A percentile compares a stretch with the other conserved stretches of the same genome.
Evolutionary conservation across 2,113 vertebrate species (phyloP).

Genomic region (Leptobrachium leishanense): DNA sequence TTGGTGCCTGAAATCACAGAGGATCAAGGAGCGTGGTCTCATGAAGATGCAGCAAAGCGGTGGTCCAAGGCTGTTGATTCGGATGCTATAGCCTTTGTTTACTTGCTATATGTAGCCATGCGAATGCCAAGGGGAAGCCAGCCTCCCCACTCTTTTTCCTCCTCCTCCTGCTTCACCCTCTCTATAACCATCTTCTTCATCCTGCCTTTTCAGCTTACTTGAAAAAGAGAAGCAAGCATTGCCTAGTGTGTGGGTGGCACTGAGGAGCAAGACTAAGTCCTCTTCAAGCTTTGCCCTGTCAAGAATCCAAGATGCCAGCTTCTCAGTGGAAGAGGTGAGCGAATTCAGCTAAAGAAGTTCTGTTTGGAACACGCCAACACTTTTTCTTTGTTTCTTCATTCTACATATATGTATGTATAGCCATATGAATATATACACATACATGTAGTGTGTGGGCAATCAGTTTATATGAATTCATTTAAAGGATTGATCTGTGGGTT

Average conservation of each 20-base stretch:
- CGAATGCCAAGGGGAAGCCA: constrained; percentile 40
- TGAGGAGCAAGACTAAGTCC: constrained; percentile 34
- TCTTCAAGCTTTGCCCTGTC: constrained; percentile 36
- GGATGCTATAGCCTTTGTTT: constrained; percentile 43
- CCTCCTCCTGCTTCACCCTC: constrained; percentile 42
- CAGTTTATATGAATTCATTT: constrained; percentile 8
- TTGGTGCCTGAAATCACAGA: constrained; percentile 45
- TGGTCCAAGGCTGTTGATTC: constrained; percentile 41
- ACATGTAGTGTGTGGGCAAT: constrained; percentile 30
- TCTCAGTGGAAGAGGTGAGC: constrained; percentile 46
- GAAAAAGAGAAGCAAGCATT: constrained; percentile 45
- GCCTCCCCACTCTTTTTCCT: constrained; percentile 37
- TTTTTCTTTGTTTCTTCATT: constrained; percentile 34
- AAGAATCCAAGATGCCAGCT: constrained; percentile 40
- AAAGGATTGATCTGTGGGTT: constrained; percentile 37
- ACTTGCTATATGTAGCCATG: constrained; percentile 38
- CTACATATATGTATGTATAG: constrained; percentile 40
- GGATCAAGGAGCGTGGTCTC: constrained; percentile 48
- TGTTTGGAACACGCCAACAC: constrained; percentile 36
- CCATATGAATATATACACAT: constrained; percentile 25
- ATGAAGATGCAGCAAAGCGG: constrained; percentile 51
- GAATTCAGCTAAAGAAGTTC: constrained; percentile 44
- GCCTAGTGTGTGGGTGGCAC: constrained; percentile 49
- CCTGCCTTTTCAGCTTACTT: constrained; percentile 47
- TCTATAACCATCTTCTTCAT: constrained; percentile 48